Base-by-base conservation (phyloP, 2,113 vertebrate genomes). In the Xyliphius kryptos region DNA sequence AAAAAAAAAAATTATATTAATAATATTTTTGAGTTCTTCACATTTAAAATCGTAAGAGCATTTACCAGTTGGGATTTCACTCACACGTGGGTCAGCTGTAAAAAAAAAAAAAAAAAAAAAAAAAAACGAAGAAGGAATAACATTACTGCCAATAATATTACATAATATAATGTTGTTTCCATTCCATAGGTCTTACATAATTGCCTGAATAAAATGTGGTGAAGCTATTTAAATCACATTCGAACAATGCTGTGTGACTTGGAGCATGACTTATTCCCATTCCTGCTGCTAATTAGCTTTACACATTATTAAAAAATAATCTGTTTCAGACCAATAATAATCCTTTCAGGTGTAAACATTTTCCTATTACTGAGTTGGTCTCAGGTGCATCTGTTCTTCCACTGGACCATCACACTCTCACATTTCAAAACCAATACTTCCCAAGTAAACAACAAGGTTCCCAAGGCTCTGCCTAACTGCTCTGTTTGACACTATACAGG, bases 51-150 rank as follows among this genome's bases (percentile, higher is more conserved):
- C 12, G 19, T 26, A 10, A 22, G 1, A 49, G 37, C 44, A 75
- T 83, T 91, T 79, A 98, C 96, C 91, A 86, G 91, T 89, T 74
- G 91, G 85, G 8, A 90, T 78, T 77, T 98, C 93, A 0, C 89
- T 97, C 69, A 98, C 91, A 77, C 93, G 87, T 47, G 95, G 96
- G 80, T 98, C 94, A 69, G 94, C 96, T 98, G 66, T 49, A 77
- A 58, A 77, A 61, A 19, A 61, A 63, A 81, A 81, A 40, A 38
- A n/a, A 41, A 32, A 6, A 32, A 32, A 32, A 32, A 3, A 32
- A 6, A 32, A 32, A 32, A 26, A 32, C 4, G 7, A 3, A 32
- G 26, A 32, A 32, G 26, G 26, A 32, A 32, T 32, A 7, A 48
- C 17, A 10, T 57, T 20, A 67, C 40, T 63, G 21, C 38, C 40